Evolutionary conservation across 2,888 invertebrate genomes (phyloP).

Genomic region (Helleia helle): DNA sequence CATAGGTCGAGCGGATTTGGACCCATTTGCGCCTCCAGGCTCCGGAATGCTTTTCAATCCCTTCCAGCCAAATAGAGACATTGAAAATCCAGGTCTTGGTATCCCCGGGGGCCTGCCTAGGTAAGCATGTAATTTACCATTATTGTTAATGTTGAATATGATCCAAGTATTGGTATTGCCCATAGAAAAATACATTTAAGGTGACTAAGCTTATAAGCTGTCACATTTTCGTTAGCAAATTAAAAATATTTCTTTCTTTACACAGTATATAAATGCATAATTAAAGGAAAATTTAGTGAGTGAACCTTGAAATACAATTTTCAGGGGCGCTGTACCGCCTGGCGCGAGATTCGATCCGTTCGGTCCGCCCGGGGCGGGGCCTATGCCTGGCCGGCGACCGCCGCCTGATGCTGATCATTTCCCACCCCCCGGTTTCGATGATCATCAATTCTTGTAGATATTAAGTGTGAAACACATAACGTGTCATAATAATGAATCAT

Average conservation of each 20-base stretch:
- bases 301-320: no score
- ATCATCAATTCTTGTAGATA: constrained; percentile 75
- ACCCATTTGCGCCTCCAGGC: constrained; percentile 78
- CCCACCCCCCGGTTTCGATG: constrained; percentile 81
- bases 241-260: no score
- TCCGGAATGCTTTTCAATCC: constrained; percentile 88
- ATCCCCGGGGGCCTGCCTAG: constrained; percentile 74
- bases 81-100: constrained; percentile 67
- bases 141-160: no score
- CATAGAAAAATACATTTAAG: no score
- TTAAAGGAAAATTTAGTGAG: no score
- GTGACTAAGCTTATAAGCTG: no score
- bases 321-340: constrained; percentile 5
- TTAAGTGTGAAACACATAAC: not conserved
- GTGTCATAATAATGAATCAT: no score
- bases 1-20: constrained; percentile 84
- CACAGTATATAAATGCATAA: no score
- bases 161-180: no score
- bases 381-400: constrained; percentile 34
- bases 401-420: constrained; percentile 82
- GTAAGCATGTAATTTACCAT: no score
- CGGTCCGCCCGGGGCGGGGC: constrained; percentile 14
- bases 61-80: constrained; percentile 53
- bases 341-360: constrained; percentile 7
- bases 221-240: no score